Evolutionary conservation across 2,888 invertebrate genomes (phyloP), one percentile per base, ranked within the genome.

Genomic region (Panopea generosa): DNA sequence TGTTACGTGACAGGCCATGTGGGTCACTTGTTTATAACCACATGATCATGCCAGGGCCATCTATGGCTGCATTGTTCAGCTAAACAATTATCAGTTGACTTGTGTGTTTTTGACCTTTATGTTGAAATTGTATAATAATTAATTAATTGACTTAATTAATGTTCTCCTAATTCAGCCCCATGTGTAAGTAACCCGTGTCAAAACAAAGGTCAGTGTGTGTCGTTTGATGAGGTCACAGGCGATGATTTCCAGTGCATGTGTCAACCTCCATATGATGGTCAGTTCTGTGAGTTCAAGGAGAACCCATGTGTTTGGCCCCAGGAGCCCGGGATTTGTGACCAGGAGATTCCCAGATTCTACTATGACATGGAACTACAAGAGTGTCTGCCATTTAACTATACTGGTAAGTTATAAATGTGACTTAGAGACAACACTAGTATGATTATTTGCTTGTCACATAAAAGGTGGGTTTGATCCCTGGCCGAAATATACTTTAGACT

Each of bases 241-340:
- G 49, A 50, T 22, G 73, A 70, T 1, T 89, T 84, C 77, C 77
- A 82, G 59, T 90, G 90, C 81, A 55, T 83, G 20, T 90, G 90
- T 70, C 85, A 82, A 45, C 75, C 86, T 16, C 89, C 89, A 0
- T 90, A 80, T 81, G 85, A 85, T 65, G 90, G 90, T 14, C 75
- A 76, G 18, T 79, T 63, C 33, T 90, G 90, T 83, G 86, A 89
- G 52, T 61, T 73, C 18, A 75, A 87, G 57, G 84, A 83, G 59
- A 90, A 90, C 76, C 90, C 90, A 9, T 88, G 87, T 77, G 86
- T 87, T 6, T 88, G 87, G 86, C 88, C 87, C 11, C 75, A 71
- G 14, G 87, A 89, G 27, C 82, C 83, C 11, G 90, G 90, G 6
- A 81, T 76, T 62, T 90, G 90, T 80, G 80, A 83, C 55, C 80